phyloP scores from a whole-genome alignment of 1,140 invertebrate genomes.

The Leptinotarsa undecemlineata region DNA sequence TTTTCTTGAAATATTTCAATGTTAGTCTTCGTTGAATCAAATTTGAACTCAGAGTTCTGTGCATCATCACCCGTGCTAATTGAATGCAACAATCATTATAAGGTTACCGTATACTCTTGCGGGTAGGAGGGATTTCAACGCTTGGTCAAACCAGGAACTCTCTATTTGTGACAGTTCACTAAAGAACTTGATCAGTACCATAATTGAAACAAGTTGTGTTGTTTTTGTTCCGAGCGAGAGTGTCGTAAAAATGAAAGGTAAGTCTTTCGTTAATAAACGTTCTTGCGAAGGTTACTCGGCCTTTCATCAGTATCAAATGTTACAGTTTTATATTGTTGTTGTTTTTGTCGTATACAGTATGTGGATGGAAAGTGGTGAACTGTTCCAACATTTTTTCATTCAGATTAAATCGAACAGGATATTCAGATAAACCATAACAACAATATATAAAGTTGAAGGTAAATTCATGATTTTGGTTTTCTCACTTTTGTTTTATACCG shows the following conservation, averaged over 20 bases:
- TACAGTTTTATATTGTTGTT: no score
- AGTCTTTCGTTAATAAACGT: neutral
- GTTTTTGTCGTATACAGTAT: no score
- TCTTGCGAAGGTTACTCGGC: no score
- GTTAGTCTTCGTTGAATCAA: neutral
- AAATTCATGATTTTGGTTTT: no score
- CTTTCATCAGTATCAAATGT: no score
- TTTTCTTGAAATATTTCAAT: neutral
- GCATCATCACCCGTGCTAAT: slow-evolving; percentile 7
- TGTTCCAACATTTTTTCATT: no score
- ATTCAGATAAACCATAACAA: no score
- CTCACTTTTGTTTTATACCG: no score
- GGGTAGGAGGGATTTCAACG: slow-evolving; percentile 19
- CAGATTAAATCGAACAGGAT: no score
- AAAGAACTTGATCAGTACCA: slow-evolving; percentile 2
- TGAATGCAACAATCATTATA: neutral
- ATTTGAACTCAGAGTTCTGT: no score
- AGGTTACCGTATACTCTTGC: neutral
- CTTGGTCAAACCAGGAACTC: slow-evolving; percentile 16
- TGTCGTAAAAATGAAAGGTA: slow-evolving; percentile 2
- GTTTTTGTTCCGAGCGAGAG: neutral
- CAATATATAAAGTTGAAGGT: no score
- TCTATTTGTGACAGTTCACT: slow-evolving; percentile 21
- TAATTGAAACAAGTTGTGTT: slow-evolving; percentile 1
- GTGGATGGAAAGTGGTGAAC: no score